phyloP scores from a whole-genome alignment of 1,140 invertebrate species.

The Atta texana region DNA sequence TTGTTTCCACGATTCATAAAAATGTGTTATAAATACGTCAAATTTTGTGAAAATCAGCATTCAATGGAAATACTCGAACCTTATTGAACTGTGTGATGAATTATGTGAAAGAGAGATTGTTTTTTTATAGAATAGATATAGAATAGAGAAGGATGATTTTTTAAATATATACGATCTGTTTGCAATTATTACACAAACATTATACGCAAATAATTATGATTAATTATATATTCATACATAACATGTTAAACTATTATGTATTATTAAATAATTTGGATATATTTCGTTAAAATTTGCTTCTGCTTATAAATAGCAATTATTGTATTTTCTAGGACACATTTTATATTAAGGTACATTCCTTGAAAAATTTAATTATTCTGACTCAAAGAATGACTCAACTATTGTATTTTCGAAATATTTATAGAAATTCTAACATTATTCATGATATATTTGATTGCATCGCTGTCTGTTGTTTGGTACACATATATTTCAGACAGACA shows the following conservation, averaged over 20 bases:
- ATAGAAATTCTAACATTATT: not conserved
- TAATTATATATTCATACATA: not conserved
- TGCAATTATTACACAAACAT: not conserved
- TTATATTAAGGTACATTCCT: not conserved
- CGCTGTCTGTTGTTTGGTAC: not conserved
- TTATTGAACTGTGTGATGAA: not conserved
- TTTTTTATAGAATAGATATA: too few relatives aligned
- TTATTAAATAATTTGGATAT: not conserved
- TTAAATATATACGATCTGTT: not conserved
- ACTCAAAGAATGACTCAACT: not conserved
- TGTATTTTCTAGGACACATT: not conserved
- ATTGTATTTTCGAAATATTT: not conserved
- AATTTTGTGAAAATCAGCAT: not conserved
- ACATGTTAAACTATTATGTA: not conserved
- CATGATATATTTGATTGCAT: constrained; percentile 16
- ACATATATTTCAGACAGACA: not conserved
- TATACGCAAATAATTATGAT: not conserved
- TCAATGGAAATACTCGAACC: not conserved
- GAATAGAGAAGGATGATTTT: not conserved
- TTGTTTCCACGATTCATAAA: not conserved
- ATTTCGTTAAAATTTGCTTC: not conserved
- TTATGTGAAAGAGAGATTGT: not conserved
- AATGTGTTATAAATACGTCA: not conserved
- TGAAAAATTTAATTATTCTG: not conserved
- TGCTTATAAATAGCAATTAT: not conserved